Percentiles rank a stretch among this genome's conserved stretches.
These are phyloP conservation scores for Nebria ingens DNA, from an alignment of 1,140 invertebrate genomes.

Conservation along the genomic window DNA sequence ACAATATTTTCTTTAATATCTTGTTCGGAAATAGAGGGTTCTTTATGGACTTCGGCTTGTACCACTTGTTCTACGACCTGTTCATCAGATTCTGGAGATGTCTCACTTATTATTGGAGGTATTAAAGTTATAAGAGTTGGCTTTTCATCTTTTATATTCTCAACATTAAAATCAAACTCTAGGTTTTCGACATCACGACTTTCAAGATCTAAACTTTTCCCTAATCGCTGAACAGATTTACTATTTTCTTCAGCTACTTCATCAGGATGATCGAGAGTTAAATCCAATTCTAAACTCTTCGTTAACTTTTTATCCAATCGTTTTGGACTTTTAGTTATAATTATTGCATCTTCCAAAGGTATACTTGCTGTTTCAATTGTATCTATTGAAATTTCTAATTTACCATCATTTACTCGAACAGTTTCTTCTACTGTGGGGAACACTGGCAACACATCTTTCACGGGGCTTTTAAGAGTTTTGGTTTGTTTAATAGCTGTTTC, in stretches of 20 bases:
- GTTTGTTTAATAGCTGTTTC: slow-evolving; percentile 59
- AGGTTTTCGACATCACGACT: slow-evolving; percentile 19
- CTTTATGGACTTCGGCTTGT: slow-evolving; percentile 30
- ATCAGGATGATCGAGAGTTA: slow-evolving; percentile 21
- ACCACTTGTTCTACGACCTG: slow-evolving; percentile 40
- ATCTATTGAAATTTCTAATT: slow-evolving; percentile 34
- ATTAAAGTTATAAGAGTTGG: slow-evolving; percentile 33
- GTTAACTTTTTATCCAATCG: slow-evolving; percentile 56
- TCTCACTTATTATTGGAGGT: slow-evolving; percentile 29
- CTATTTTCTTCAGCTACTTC: slow-evolving; percentile 14
- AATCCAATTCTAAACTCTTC: slow-evolving; percentile 47
- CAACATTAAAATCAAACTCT: slow-evolving; percentile 45
- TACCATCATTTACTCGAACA: slow-evolving; percentile 31
- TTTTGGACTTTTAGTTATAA: slow-evolving; percentile 57
- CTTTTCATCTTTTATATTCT: slow-evolving; percentile 32
- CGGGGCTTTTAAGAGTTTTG: slow-evolving; percentile 55
- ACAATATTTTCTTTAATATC: slow-evolving; percentile 28
- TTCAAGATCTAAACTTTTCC: slow-evolving; percentile 33
- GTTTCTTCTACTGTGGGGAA: slow-evolving; percentile 57
- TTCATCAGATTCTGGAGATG: slow-evolving; percentile 27
- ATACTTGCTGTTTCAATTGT: slow-evolving; percentile 30
- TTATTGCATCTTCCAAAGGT: slow-evolving; percentile 34
- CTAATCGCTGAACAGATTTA: slow-evolving; percentile 26
- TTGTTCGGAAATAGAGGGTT: slow-evolving; percentile 15
- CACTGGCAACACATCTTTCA: slow-evolving; percentile 52